phyloP scores from a whole-genome alignment of 1,140 invertebrate species.

The Triops longicaudatus region DNA sequence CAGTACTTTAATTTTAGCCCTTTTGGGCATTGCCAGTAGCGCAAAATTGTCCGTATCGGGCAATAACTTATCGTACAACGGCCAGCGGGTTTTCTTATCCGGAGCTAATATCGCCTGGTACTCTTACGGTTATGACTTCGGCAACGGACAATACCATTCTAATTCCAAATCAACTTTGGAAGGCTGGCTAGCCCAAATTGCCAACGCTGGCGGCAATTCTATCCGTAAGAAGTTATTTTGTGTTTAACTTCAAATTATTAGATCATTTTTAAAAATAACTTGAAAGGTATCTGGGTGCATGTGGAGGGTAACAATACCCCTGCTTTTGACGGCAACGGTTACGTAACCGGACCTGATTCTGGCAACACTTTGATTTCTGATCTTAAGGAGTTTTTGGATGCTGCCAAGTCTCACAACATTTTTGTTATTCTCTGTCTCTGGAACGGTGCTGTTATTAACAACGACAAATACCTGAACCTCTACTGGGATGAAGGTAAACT shows the following conservation, averaged over 20 bases:
- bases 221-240: conserved; percentile 35
- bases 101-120: conserved; percentile 43
- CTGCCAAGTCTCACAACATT: conserved; percentile 36
- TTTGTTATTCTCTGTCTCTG: conserved; percentile 40
- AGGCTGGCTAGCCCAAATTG: conserved; percentile 37
- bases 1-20: neutral
- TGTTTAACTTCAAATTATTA: conserved; percentile 21
- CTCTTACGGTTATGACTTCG: conserved; percentile 36
- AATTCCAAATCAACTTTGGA: conserved; percentile 34
- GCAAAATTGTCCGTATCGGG: conserved; percentile 18
- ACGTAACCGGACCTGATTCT: conserved; percentile 31
- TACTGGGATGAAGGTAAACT: conserved; percentile 40
- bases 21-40: neutral
- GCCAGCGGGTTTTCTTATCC: conserved; percentile 40
- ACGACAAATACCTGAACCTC: conserved; percentile 37
- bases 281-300: conserved; percentile 42
- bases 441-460: conserved; percentile 40
- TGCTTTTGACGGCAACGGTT: conserved; percentile 32
- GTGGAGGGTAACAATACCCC: conserved; percentile 40
- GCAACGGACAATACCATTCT: conserved; percentile 38
- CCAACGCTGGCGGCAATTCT: conserved; percentile 40
- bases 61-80: conserved; percentile 34
- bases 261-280: neutral
- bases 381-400: conserved; percentile 31
- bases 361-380: conserved; percentile 32